Evolutionary conservation across 2,797 vertebrate species (phyloP), one percentile per base, ranked within the genome.

Genomic region (Siniperca scherzeri): DNA sequence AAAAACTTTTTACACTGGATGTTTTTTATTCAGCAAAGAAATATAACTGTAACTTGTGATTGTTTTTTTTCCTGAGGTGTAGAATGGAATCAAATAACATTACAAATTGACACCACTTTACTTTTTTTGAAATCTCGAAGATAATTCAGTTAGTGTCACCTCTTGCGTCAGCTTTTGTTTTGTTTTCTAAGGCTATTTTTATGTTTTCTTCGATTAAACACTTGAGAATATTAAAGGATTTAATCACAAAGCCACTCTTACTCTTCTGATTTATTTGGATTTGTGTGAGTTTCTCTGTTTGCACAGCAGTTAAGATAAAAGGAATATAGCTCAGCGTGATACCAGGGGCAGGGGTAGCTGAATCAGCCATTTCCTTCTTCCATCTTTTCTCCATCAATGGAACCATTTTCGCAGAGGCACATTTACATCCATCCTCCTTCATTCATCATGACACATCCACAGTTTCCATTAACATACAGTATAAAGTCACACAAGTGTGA

Each of bases 191-290:
- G 77, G 85, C 78, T 85, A 81, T 93, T 95, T 94, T 93, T 90
- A 90, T 91, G 92, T 93, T 93, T 90, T 91, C 84, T 88, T 90
- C 87, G 62, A 87, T 73, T 90, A 83, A 90, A 91, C 87, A 91
- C 89, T 87, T 94, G 87, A 91, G 80, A 90, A 87, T 85, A 94
- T 94, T 95, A 94, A 95, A 95, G 87, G 85, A 91, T 91, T 93
- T 84, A 86, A 94, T 91, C 91, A 93, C 89, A 86, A 92, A 85
- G 62, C 74, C 84, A 73, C 83, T 85, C 57, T 77, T 82, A 81
- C 67, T 87, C 70, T 67, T 88, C 89, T 80, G 88, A 86, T 68
- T 94, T 89, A 61, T 93, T 93, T 93, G 82, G 60, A 73, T 85
- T 77, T 81, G 87, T 89, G 86, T 86, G 74, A 86, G 60, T 91